Conservation (phyloP, 2,888 invertebrate species). For the Orthonychiurus folsomi region DNA sequence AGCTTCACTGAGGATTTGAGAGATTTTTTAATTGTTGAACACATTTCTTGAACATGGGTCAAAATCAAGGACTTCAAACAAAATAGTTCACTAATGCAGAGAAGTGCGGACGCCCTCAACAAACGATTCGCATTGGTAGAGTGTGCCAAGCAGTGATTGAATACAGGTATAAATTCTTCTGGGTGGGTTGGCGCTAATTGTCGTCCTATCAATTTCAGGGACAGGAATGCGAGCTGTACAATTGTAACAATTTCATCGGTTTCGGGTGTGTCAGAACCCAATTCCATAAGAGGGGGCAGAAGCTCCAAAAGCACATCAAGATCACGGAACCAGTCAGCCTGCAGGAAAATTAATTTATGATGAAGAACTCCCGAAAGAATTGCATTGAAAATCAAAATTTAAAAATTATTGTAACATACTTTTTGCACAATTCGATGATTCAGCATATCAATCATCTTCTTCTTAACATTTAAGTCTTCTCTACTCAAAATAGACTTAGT, state of each 20-base stretch:
- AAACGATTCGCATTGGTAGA: slow-evolving; percentile 26
- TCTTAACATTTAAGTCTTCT: slow-evolving; percentile 32
- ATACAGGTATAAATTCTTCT: slow-evolving; percentile 57
- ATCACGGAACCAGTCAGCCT: slow-evolving; percentile 40
- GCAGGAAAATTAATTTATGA: slow-evolving; percentile 7
- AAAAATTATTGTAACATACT: slow-evolving; percentile 17
- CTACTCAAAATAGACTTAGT: slow-evolving; percentile 23
- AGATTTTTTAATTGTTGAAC: slow-evolving; percentile 29
- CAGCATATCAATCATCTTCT: slow-evolving; percentile 38
- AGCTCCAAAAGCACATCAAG: slow-evolving; percentile 44
- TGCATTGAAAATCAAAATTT: background rate
- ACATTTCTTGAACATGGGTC: slow-evolving; percentile 30
- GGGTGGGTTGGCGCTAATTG: slow-evolving; percentile 59
- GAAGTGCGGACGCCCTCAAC: slow-evolving; percentile 39
- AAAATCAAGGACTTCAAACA: slow-evolving; percentile 33
- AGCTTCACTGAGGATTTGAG: slow-evolving; percentile 29
- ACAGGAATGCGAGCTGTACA: slow-evolving; percentile 72
- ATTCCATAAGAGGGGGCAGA: slow-evolving; percentile 54
- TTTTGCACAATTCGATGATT: slow-evolving; percentile 35
- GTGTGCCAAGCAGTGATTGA: slow-evolving; percentile 24
- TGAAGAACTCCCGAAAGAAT: background rate
- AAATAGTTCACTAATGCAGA: slow-evolving; percentile 45
- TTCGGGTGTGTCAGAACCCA: slow-evolving; percentile 43
- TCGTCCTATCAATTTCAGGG: slow-evolving; percentile 72
- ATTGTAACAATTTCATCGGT: slow-evolving; percentile 57